These are phyloP conservation scores for Tribolium freemani DNA, from an alignment of 2,888 invertebrate species.

Conservation along the genomic window DNA sequence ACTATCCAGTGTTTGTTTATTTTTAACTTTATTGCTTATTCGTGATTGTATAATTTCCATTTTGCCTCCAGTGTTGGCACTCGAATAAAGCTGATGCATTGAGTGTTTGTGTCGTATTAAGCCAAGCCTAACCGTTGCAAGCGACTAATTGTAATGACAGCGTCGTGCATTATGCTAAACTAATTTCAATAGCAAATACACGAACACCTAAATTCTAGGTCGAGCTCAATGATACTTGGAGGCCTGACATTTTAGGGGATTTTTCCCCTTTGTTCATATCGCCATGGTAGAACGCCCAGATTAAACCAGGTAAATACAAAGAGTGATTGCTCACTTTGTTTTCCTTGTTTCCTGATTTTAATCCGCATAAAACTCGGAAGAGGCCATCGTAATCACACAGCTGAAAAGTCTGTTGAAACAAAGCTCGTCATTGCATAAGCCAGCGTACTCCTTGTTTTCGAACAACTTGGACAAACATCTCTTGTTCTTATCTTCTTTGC, in stretches of 20 bases:
- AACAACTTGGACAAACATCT: constrained; percentile 21
- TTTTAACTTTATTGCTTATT: neutral
- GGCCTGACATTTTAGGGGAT: neutral
- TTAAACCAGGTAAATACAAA: constrained; percentile 25
- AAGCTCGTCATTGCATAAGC: constrained; percentile 23
- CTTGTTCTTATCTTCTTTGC: constrained; percentile 18
- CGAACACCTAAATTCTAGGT: neutral
- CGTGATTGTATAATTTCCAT: neutral
- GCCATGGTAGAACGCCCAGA: constrained; percentile 8
- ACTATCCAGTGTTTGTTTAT: neutral
- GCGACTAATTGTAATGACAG: constrained; percentile 5
- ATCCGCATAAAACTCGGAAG: constrained; percentile 20
- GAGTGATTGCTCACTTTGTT: constrained; percentile 26
- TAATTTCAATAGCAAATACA: constrained; percentile 13
- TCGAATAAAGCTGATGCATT: neutral
- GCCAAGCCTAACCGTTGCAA: constrained; percentile 15
- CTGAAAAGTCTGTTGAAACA: constrained; percentile 24
- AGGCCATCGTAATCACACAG: constrained; percentile 1
- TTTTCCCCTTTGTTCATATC: constrained; percentile 22
- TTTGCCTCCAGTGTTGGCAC: neutral
- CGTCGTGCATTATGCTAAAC: constrained; percentile 11
- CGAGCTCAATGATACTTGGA: neutral
- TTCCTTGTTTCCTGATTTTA: constrained; percentile 28
- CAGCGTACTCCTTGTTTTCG: constrained; percentile 18
- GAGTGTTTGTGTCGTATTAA: constrained; percentile 3